phyloP scores from a whole-genome alignment of 2,888 invertebrate genomes.

The Drosophila paracracens region DNA sequence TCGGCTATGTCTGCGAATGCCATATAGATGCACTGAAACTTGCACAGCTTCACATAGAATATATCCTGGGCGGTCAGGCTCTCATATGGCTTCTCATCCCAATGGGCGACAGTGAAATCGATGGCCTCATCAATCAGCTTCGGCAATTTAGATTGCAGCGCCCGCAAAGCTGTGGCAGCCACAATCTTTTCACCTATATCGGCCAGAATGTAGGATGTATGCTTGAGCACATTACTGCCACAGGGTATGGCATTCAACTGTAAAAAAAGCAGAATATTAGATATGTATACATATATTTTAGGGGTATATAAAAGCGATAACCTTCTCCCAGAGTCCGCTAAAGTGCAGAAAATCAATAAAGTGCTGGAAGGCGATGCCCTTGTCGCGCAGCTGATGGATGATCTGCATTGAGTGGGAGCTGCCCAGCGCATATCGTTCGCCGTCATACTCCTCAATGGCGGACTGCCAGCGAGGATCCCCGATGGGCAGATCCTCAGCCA shows the following conservation, averaged over 20 bases:
- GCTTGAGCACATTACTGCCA: constrained; percentile 76
- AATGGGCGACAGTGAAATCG: constrained; percentile 85
- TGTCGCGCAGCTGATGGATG: constrained; percentile 93
- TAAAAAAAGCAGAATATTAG: constrained; percentile 9
- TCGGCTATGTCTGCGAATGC: constrained; percentile 88
- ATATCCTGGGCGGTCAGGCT: constrained; percentile 90
- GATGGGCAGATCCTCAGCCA: constrained; percentile 94
- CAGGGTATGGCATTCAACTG: constrained; percentile 83
- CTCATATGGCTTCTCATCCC: constrained; percentile 85
- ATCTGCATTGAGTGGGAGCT: constrained; percentile 93
- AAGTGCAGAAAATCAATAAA: constrained; percentile 91
- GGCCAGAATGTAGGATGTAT: constrained; percentile 87
- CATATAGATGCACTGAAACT: constrained; percentile 88
- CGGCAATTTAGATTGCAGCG: constrained; percentile 57
- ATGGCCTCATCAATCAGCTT: constrained; percentile 87
- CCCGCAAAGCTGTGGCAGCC: constrained; percentile 88
- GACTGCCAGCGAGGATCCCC: constrained; percentile 91
- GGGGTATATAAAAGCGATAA: background rate
- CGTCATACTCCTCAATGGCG: constrained; percentile 73
- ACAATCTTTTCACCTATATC: constrained; percentile 93
- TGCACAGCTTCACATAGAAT: constrained; percentile 90
- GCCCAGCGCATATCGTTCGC: constrained; percentile 86
- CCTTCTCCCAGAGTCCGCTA: constrained; percentile 88
- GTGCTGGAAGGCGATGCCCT: constrained; percentile 91
- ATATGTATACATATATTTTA: background rate